Base-by-base conservation (phyloP, 2,113 vertebrate genomes). In the Anarrhichthys ocellatus region DNA sequence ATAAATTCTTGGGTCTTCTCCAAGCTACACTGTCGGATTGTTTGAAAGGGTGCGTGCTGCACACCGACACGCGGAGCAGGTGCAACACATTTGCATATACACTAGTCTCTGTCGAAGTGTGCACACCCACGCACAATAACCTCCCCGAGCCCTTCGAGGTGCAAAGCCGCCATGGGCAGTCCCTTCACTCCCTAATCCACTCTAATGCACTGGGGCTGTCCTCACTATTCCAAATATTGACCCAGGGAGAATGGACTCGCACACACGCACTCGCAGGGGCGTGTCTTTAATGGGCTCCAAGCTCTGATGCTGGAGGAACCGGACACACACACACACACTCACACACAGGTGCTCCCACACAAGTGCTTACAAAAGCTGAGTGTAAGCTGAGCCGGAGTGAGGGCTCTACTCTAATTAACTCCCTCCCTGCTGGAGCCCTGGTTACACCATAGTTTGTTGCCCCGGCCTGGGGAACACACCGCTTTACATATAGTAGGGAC, bases 151-250 rank as follows among this genome's bases (percentile, higher is more conserved):
- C 86, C 67, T 87, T 78, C 0, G 80, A 94, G 93, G 92, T 91
- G 91, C 89, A 93, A 92, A 91, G 89, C 93, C 61, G 78, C 72
- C 82, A 84, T 87, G 84, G 92, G 80, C 90, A 48, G 88, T 85
- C 78, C 86, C 86, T 78, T 83, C 89, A 76, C 76, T 88, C 90
- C 73, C 83, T 94, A 94, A 94, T 94, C 94, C 92, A 91, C 88
- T 85, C 89, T 93, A 92, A 94, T 94, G 87, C 94, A 92, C 86
- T 75, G 77, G 84, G 87, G 83, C 90, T 92, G 90, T 94, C 91
- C 91, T 90, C 92, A 88, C 94, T 85, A 94, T 94, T 95, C 86
- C 92, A 95, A 96, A 95, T 95, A 94, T 95, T 96, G 94, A 95
- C 94, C 92, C 82, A 94, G 88, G 90, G 90, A 91, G 89, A 90